Percentiles rank a stretch among this genome's conserved stretches.
Conservation (phyloP, 2,888 invertebrate genomes). For the Ophonus ardosiacus region DNA sequence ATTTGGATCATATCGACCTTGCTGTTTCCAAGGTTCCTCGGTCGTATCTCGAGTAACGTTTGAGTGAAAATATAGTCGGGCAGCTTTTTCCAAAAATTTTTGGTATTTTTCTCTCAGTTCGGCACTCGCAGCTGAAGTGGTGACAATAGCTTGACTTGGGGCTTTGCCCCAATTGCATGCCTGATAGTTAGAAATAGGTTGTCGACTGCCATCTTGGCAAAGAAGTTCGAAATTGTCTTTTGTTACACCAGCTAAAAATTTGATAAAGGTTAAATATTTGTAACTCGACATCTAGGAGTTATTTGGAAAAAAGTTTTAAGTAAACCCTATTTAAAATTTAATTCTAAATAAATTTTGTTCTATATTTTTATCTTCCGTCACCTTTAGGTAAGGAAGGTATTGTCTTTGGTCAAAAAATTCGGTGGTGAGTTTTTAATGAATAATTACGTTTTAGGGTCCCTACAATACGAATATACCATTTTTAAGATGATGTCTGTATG, state of each 20-base stretch:
- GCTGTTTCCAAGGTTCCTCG: constrained; percentile 56
- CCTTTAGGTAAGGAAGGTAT: too few species aligned
- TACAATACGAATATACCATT: too few species aligned
- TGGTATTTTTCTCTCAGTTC: constrained; percentile 81
- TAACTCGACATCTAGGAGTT: not conserved
- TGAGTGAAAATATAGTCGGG: constrained; percentile 77
- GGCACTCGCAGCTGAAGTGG: constrained; percentile 86
- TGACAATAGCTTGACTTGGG: constrained; percentile 90
- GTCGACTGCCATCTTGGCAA: constrained; percentile 87
- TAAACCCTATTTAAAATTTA: not conserved
- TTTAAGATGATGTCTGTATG: too few species aligned
- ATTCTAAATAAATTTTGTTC: too few species aligned
- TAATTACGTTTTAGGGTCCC: too few species aligned
- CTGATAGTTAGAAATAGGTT: constrained; percentile 82
- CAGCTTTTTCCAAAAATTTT: constrained; percentile 81
- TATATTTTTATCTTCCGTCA: too few species aligned
- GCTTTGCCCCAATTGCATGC: constrained; percentile 92
- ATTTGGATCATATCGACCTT: constrained; percentile 15
- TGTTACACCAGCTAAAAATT: constrained; percentile 79
- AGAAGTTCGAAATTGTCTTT: constrained; percentile 87
- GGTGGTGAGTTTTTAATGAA: too few species aligned
- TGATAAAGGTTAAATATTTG: constrained; percentile 24
- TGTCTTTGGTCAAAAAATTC: too few species aligned
- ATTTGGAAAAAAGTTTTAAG: not conserved
- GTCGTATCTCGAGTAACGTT: constrained; percentile 62